Percentiles rank a stretch among this genome's conserved stretches.
Conservation (phyloP, 2,797 vertebrate genomes). For the Chelon auratus region DNA sequence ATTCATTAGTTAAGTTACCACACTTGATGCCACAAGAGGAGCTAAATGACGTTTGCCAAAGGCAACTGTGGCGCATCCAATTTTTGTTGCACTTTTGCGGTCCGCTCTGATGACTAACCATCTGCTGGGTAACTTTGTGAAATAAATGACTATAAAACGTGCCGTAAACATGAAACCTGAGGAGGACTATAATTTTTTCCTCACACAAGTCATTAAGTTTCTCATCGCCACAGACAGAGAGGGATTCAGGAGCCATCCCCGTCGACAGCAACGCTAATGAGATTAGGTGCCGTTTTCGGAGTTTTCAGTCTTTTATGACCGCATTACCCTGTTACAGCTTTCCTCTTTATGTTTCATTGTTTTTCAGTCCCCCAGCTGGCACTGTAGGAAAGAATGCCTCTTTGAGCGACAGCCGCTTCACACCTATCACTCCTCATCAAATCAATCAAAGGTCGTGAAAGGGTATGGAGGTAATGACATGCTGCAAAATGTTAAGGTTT, state of each 20-base stretch:
- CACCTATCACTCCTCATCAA: slow-evolving; percentile 49
- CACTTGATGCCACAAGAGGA: slow-evolving; percentile 27
- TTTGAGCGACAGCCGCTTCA: slow-evolving; percentile 58
- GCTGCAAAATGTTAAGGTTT: slow-evolving; percentile 51
- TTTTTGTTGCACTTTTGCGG: slow-evolving; percentile 61
- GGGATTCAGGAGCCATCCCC: slow-evolving; percentile 52
- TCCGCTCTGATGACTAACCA: slow-evolving; percentile 65
- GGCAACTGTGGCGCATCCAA: slow-evolving; percentile 41
- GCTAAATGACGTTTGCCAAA: slow-evolving; percentile 43
- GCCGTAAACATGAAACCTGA: slow-evolving; percentile 70
- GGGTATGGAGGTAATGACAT: slow-evolving; percentile 37
- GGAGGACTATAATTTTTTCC: slow-evolving; percentile 48
- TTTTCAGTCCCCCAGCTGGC: slow-evolving; percentile 32
- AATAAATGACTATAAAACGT: slow-evolving; percentile 73
- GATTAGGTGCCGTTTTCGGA: slow-evolving; percentile 66
- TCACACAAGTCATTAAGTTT: slow-evolving; percentile 72
- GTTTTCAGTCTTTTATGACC: slow-evolving; percentile 57
- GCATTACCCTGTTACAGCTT: slow-evolving; percentile 23
- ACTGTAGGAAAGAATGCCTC: slow-evolving; percentile 26
- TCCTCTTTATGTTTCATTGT: slow-evolving; percentile 39
- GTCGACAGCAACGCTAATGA: slow-evolving; percentile 63
- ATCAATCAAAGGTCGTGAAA: slow-evolving; percentile 46
- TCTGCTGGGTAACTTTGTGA: slow-evolving; percentile 67
- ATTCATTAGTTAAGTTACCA: slow-evolving; percentile 47
- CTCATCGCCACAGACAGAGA: slow-evolving; percentile 46